A percentile compares a stretch with the other conserved stretches of the same genome.
These are phyloP conservation scores for Lasioglossum marginatum DNA, from an alignment of 2,888 invertebrate species.

Conservation along the genomic window DNA sequence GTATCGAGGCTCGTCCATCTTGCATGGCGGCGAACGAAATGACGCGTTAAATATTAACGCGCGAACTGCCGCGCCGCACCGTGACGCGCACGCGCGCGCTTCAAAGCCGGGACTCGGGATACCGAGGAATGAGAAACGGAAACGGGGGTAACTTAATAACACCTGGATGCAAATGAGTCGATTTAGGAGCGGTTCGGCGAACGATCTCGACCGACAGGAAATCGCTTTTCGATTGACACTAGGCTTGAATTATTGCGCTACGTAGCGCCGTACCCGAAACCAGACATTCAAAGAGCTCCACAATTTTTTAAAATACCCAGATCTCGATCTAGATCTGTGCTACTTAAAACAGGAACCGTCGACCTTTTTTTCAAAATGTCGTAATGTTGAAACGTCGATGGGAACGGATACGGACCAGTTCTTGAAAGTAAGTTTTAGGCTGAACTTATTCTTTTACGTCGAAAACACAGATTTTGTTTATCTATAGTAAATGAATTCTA, in stretches of 20 bases:
- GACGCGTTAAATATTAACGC: constrained; percentile 54
- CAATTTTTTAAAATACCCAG: not conserved
- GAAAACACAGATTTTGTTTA: not conserved
- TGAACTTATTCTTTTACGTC: not conserved
- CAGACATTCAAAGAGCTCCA: not conserved
- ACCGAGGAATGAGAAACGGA: constrained; percentile 30
- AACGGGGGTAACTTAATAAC: constrained; percentile 33
- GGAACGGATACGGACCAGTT: too few species aligned
- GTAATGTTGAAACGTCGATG: too few species aligned
- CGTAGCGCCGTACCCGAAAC: not conserved
- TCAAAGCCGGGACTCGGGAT: not conserved
- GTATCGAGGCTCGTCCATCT: constrained; percentile 38
- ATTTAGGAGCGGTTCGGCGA: constrained; percentile 10
- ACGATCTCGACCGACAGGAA: not conserved
- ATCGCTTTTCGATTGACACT: not conserved
- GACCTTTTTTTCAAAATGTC: not conserved
- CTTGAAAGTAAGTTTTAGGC: too few species aligned
- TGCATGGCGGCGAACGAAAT: constrained; percentile 46
- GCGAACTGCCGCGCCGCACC: not conserved
- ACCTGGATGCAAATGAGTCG: constrained; percentile 16
- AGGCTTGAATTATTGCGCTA: not conserved
- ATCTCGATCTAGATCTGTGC: not conserved
- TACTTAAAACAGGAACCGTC: not conserved
- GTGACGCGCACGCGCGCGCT: not conserved
- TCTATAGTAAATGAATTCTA: not conserved